Base-by-base conservation (phyloP, 2,113 vertebrate genomes). In the Hiodon alosoides region DNA sequence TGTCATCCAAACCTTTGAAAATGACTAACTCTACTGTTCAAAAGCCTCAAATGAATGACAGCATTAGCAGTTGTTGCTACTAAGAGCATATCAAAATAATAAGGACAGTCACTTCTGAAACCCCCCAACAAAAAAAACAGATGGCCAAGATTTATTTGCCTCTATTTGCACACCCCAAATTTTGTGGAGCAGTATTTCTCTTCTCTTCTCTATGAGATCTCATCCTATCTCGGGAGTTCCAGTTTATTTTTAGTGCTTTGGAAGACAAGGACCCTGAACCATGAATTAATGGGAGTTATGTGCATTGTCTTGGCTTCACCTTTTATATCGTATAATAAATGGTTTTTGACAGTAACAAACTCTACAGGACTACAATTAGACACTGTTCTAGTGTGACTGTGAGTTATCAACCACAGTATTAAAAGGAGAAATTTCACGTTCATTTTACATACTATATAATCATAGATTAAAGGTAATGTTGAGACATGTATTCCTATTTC, bases 221-320 rank as follows among this genome's bases (percentile, higher is more conserved):
- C 31, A 46, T 55, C 31, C 58, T 46, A 47, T 46, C 55, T 60
- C 70, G 31, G 14, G 69, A n/a, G 54, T 55, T 17, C 70, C 57
- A 16, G 57, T 48, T 71, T 71, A 71, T 71, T 71, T 71, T 71
- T 71, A 71, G 70, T 71, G 55, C 57, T 16, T 46, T 50, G 57
- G 55, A 71, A 71, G 57, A 71, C 70, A 71, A 71, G 57, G 48
- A 50, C 11, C 17, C 59, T 51, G 50, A 73, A 17, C 47, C n/a
- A 46, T 53, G 48, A 64, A 65, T 52, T 62, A 58, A 65, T 14
- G 58, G 11, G 9, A 65, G 51, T 48, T 64, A 16, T 53, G 58
- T 13, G 17, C 71, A 73, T 64, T 65, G 51, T 52, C 71, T 64
- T 17, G 48, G 60, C 47, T 64, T 64, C 48, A 11, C 16, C n/a